Evolutionary conservation across 2,797 vertebrate genomes (phyloP).

Genomic region (Mionectes olivaceus): DNA sequence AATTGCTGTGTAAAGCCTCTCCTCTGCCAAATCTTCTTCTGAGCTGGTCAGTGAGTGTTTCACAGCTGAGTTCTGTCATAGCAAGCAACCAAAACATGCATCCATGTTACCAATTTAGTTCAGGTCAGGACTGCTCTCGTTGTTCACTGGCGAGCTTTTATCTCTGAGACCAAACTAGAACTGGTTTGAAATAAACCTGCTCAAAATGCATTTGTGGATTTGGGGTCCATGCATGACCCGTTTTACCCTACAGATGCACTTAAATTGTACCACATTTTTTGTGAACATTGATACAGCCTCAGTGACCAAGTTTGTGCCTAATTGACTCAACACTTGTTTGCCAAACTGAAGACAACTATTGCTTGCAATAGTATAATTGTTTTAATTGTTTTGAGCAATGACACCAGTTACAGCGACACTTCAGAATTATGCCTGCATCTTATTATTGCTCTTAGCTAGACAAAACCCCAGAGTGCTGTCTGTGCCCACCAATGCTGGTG

Average conservation of each 20-base stretch:
- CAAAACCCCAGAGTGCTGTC: neutral
- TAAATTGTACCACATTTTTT: neutral
- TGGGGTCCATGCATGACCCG: fast-evolving
- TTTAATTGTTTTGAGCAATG: neutral
- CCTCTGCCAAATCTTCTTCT: neutral
- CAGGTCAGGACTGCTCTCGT: neutral
- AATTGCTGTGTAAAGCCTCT: neutral
- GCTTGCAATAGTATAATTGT: neutral
- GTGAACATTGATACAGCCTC: neutral
- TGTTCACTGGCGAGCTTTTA: neutral
- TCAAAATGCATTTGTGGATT: neutral
- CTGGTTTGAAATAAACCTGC: neutral
- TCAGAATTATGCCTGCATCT: neutral
- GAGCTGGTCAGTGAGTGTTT: neutral
- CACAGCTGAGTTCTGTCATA: neutral
- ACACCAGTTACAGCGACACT: neutral
- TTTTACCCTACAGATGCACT: neutral
- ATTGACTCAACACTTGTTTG: neutral
- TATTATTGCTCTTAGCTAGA: neutral
- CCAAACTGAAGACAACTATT: neutral
- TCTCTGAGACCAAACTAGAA: neutral
- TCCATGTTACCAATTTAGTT: neutral
- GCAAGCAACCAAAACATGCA: neutral
- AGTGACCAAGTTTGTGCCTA: fast-evolving
- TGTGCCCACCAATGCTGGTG: neutral